Evolutionary conservation across 2,113 vertebrate species (phyloP), one percentile per base, ranked within the genome.

Genomic region (Centrocercus urophasianus): DNA sequence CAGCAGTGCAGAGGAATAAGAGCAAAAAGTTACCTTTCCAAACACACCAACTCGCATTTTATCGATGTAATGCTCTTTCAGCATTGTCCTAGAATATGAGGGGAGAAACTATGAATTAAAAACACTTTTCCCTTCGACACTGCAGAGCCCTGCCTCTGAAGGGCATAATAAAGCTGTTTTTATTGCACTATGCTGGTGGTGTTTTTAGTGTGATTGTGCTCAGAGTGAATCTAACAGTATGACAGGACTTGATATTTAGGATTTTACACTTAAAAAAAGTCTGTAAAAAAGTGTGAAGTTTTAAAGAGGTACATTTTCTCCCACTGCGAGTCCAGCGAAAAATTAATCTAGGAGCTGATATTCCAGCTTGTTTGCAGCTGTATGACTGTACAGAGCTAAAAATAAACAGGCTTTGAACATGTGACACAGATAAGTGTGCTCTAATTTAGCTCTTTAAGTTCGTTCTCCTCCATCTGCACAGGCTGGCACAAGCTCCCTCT

Each of bases 21-120:
- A 1, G 61, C 3, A n/a, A 17, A 74, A 32, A 16, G 4, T 98
- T 97, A 99, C 99, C 99, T 99, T 98, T 90, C 99, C 99, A 72
- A 99, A 99, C 56, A 98, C 99, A 10, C 98, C 99, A 0, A 99
- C 98, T 34, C 99, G 96, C 1, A 97, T 97, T 91, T 97, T 98
- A 74, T 99, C 99, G 5, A 99, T 93, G 86, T 98, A 99, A 1
- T 97, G 86, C 83, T 99, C 98, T 76, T 98, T 98, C 71, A 98
- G 93, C 95, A 99, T 96, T 13, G 85, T 84, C 78, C 99, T 99
- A 96, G 16, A 94, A 96, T 42, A 64, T 3, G 10, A 90, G 70
- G 81, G 20, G 54, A 95, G 48, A 96, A 79, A 45, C 2, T 10
- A 12, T 6, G 5, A 50, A 57, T 34, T 91, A 86, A 91, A 80